Percentiles rank a stretch among this genome's conserved stretches.
Conservation (phyloP, 1,140 invertebrate genomes). For the Ceratosolen fusciceps region DNA sequence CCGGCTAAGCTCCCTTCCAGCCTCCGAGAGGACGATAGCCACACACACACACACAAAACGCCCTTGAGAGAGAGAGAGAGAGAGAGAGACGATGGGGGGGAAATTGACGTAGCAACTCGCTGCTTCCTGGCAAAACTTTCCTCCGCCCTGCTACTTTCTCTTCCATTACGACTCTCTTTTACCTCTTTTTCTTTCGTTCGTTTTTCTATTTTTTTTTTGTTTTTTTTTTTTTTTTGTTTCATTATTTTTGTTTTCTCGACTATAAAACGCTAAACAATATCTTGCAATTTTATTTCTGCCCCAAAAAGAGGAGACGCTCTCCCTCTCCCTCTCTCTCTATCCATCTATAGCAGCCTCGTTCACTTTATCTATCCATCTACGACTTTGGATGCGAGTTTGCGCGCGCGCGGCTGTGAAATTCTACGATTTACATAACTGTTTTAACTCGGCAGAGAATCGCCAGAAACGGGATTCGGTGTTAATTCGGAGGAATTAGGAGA, state of each 20-base stretch:
- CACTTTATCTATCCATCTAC: neutral
- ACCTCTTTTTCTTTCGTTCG: no score
- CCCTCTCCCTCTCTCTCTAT: neutral
- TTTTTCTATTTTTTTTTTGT: no score
- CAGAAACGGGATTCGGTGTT: conserved; percentile 21
- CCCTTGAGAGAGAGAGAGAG: neutral
- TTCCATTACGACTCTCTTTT: no score
- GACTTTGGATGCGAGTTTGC: neutral
- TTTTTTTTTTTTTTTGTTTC: neutral
- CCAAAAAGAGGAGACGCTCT: neutral
- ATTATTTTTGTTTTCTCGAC: conserved; percentile 23
- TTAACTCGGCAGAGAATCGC: conserved; percentile 34
- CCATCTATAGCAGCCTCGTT: neutral
- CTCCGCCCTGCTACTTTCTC: no score
- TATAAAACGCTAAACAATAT: conserved; percentile 41
- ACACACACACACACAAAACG: no score
- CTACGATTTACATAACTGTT: conserved; percentile 43
- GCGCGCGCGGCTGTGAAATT: conserved; percentile 41
- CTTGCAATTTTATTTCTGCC: conserved; percentile 26
- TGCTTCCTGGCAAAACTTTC: conserved; percentile 24
- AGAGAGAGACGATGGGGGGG: neutral
- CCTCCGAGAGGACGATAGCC: conserved; percentile 8
- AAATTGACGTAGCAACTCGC: conserved; percentile 16
- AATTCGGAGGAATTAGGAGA: conserved; percentile 38
- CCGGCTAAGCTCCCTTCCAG: neutral